phyloP scores from a whole-genome alignment of 2,113 vertebrate species.

The Collichthys lucidus region DNA sequence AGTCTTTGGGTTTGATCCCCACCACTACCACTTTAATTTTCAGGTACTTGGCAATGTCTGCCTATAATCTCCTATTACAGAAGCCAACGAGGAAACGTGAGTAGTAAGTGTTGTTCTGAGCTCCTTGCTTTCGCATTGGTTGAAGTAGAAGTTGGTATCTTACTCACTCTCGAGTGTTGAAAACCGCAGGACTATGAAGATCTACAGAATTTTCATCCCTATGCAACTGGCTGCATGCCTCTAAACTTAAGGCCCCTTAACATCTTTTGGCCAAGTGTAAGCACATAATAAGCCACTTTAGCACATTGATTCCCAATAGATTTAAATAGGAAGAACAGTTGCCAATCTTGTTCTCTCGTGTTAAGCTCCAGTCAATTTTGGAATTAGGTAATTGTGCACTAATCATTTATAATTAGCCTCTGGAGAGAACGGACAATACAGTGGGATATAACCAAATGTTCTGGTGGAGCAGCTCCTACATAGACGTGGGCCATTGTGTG shows the following conservation, averaged over 20 bases:
- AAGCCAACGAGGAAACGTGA: not conserved
- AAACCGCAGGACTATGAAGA: too few relatives aligned
- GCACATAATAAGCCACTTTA: constrained; percentile 19
- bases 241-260: not conserved
- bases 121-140: not conserved
- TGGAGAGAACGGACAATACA: constrained; percentile 33
- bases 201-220: not conserved
- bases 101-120: not conserved
- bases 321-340: constrained; percentile 14
- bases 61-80: not conserved
- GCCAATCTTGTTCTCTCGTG: constrained; percentile 31
- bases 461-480: constrained; percentile 4
- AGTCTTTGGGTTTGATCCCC: not conserved
- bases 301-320: constrained; percentile 37
- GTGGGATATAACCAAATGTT: constrained; percentile 37
- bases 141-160: not conserved
- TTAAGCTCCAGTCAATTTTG: constrained; percentile 44
- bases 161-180: too few relatives aligned
- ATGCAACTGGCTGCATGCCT: not conserved
- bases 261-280: constrained; percentile 12
- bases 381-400: constrained; percentile 34
- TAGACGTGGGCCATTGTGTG: not conserved
- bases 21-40: not conserved
- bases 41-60: not conserved
- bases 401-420: constrained; percentile 43